Base-by-base conservation (phyloP, 2,113 vertebrate genomes). In the Pelvicachromis taeniatus region DNA sequence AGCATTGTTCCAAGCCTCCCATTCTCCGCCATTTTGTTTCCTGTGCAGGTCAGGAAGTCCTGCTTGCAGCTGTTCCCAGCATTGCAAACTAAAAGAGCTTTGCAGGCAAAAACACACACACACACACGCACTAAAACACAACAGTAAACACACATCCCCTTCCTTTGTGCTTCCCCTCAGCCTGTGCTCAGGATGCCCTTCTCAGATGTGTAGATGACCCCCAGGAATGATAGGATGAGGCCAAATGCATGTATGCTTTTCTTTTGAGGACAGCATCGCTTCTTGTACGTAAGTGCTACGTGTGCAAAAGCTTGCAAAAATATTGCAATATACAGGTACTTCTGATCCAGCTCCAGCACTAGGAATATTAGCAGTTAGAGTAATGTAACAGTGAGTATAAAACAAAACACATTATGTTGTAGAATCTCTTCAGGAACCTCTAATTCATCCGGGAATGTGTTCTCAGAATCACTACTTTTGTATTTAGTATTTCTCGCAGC, bases 1-100 rank as follows among this genome's bases (percentile, higher is more conserved):
- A 96, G 94, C 91, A 96, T 96, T 96, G 95, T 96, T 96, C 90
- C 92, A 82, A 70, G 65, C 79, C 90, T 91, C 68, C 91, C 84
- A 77, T 90, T 65, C 80, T 61, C 85, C 40, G 75, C 93, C 94
- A 95, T 96, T 85, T 95, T 95, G 92, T 93, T 95, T 95, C 94
- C 93, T 93, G 87, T 91, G 50, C 90, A 85, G 87, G 73, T 87
- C 89, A 94, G 95, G 94, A 96, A 96, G 91, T 95, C 92, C 94
- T 93, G 92, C 86, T 78, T 85, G 90, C 87, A 92, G 87, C 90
- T 92, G 91, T 95, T 94, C 94, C 94, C 94, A 95, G 87, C 77
- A 77, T 90, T 92, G 83, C 89, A 70, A 91, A 85, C 87, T 68
- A 16, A 81, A 81, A 88, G 85, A 81, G 81, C 21, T 87, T 52